Evolutionary conservation across 2,888 invertebrate species (phyloP), one percentile per base, ranked within the genome.

Genomic region (Xanthorhoe spadicearia): DNA sequence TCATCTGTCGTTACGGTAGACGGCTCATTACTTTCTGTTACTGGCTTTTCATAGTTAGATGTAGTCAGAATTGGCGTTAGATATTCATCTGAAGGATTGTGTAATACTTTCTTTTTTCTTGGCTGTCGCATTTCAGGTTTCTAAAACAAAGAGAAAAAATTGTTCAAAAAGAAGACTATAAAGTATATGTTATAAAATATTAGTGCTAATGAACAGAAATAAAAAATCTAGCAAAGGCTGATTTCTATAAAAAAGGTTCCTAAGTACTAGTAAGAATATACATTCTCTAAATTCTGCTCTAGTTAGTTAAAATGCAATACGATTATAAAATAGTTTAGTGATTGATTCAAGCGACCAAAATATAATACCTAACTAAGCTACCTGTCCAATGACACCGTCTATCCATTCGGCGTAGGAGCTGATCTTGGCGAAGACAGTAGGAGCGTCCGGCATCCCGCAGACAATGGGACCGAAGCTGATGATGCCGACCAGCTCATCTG

Each of bases 341-440:
- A 4, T 4, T 4, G 23, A 38, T 38, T 9, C 10, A 38, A 38
- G 10, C 10, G 0, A 38, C 9, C 35, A 38, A 2, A 38, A 38
- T 10, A 38, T 9, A 10, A 38, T 10, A 38, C 10, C 35, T 38
- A 38, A 6, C 9, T 38, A 23, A 35, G 15, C 13, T 71, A 83
- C 85, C 77, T 66, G 61, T 2, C 68, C 55, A 9, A 82, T 55
- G 7, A 83, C 65, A 2, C 61, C 59, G 6, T 81, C 73, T n/a
- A 87, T 82, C 87, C 87, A 87, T 0, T 77, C 51, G 0, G 66
- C 18, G 62, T 83, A 84, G 60, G 56, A 66, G 0, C 80, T 81
- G 1, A 87, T 49, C 55, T 78, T 81, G 0, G 82, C 85, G 69
- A 86, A 84, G 18, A 87, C 87, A 0, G 86, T 86, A 0, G 87